Evolutionary conservation across 2,797 vertebrate genomes (phyloP).

Genomic region (Vespertilio murinus): DNA sequence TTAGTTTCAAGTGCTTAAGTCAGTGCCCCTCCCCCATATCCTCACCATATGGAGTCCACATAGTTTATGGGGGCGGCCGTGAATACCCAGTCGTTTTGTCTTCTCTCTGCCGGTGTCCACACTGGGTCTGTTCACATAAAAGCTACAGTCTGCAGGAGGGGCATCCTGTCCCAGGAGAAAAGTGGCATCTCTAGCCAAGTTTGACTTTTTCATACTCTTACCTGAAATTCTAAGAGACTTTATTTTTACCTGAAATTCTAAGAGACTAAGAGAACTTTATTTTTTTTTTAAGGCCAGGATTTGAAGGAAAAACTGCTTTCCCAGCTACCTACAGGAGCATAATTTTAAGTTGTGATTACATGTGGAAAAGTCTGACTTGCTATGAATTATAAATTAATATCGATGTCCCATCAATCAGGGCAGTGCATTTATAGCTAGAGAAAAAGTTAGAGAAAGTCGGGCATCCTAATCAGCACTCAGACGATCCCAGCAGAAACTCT

Average conservation of each 20-base stretch:
- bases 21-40: background rate
- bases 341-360: constrained; percentile 79
- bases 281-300: background rate
- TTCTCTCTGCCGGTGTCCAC: constrained; percentile 5
- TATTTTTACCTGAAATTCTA: background rate
- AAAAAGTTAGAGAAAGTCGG: constrained; percentile 68
- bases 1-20: constrained; percentile 30
- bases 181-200: background rate
- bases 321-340: background rate
- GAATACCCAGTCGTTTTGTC: background rate
- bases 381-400: constrained; percentile 84
- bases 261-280: background rate
- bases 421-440: constrained; percentile 79
- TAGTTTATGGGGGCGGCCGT: background rate
- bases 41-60: constrained; percentile 36
- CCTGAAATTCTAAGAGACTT: constrained; percentile 51
- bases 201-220: constrained; percentile 10
- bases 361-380: constrained; percentile 73
- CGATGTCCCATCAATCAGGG: constrained; percentile 74
- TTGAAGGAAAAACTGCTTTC: constrained; percentile 51
- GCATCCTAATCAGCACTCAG: constrained; percentile 74
- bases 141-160: background rate
- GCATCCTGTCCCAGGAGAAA: background rate
- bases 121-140: constrained; percentile 10
- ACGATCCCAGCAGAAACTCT: constrained; percentile 54